Evolutionary conservation across 2,888 invertebrate genomes (phyloP).

Genomic region (Margaritifera margaritifera): DNA sequence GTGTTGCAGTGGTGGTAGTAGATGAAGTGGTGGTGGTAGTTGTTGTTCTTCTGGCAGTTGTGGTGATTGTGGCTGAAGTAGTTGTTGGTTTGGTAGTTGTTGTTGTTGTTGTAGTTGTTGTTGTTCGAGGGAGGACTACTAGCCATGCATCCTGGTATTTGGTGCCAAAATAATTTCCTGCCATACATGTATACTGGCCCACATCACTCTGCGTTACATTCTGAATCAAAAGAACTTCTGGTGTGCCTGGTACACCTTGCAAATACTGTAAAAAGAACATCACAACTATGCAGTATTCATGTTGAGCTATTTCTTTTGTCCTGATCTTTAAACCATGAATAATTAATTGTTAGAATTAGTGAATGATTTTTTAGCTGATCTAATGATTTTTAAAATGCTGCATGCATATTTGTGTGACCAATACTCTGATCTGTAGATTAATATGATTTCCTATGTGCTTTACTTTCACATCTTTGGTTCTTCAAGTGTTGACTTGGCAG

Average conservation of each 20-base stretch:
- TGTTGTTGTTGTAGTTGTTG: conserved; percentile 42
- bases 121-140: conserved; percentile 41
- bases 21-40: conserved; percentile 9
- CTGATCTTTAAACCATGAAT: too few relatives aligned
- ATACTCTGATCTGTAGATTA: too few relatives aligned
- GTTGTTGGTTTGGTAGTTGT: conserved; percentile 43
- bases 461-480: too few relatives aligned
- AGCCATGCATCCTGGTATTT: conserved; percentile 54
- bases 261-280: conserved; percentile 40
- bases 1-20: conserved; percentile 16
- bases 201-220: conserved; percentile 43
- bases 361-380: too few relatives aligned
- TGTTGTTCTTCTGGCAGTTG: conserved; percentile 39
- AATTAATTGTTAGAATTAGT: too few relatives aligned
- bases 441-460: too few relatives aligned
- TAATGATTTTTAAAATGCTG: too few relatives aligned
- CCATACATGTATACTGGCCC: conserved; percentile 59
- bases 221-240: conserved; percentile 44
- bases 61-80: conserved; percentile 39
- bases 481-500: too few relatives aligned
- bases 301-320: not conserved
- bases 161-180: conserved; percentile 56
- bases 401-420: too few relatives aligned
- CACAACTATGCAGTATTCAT: not conserved
- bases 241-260: conserved; percentile 33